Percentiles rank a stretch among this genome's conserved stretches.
phyloP scores from a whole-genome alignment of 2,797 vertebrate genomes.

The Girardinus metallicus region DNA sequence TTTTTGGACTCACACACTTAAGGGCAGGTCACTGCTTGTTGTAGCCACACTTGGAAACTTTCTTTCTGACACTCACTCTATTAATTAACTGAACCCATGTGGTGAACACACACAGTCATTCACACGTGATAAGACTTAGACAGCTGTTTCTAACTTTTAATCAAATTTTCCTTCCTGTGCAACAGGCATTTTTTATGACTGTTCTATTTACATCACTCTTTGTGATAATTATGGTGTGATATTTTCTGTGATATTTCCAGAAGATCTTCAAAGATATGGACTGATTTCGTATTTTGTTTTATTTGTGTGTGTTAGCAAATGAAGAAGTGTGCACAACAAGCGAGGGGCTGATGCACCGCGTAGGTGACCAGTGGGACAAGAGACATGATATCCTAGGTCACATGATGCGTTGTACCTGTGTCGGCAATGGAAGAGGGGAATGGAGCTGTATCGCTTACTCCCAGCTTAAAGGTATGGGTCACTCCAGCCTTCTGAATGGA shows the following conservation, averaged over 20 bases:
- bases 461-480: constrained; percentile 89
- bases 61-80: constrained; percentile 40
- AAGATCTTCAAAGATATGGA: background rate
- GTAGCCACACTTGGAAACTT: constrained; percentile 30
- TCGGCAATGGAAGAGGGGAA: constrained; percentile 95
- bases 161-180: constrained; percentile 20
- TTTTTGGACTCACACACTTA: background rate
- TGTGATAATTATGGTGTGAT: constrained; percentile 46
- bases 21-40: constrained; percentile 37
- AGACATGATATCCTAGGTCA: constrained; percentile 92
- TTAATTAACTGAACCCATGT: constrained; percentile 50
- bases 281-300: background rate
- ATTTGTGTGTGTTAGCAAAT: constrained; percentile 81
- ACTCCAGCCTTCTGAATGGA: constrained; percentile 42
- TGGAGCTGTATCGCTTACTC: constrained; percentile 97
- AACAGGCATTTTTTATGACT: constrained; percentile 49
- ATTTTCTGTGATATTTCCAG: background rate
- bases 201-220: constrained; percentile 16
- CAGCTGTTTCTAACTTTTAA: constrained; percentile 61
- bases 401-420: constrained; percentile 97
- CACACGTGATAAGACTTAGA: constrained; percentile 12
- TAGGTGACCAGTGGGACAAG: constrained; percentile 99
- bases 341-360: constrained; percentile 93
- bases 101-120: constrained; percentile 45
- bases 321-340: constrained; percentile 95